These are phyloP conservation scores for Drosophila persimilis DNA, from an alignment of 1,140 invertebrate species.

Conservation along the genomic window DNA sequence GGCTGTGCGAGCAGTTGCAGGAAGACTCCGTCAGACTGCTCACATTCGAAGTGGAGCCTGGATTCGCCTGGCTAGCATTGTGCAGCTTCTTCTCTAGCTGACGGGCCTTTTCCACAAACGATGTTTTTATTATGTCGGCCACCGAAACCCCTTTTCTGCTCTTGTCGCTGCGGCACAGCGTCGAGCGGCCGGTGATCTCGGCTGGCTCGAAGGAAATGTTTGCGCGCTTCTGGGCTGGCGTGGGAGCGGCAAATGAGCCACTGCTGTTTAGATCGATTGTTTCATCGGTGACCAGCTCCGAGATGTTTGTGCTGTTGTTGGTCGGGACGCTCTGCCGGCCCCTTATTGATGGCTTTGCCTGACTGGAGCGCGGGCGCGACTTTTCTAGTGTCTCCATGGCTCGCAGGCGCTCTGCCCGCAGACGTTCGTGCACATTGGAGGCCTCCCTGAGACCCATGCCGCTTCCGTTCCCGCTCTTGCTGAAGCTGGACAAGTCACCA, in stretches of 20 bases:
- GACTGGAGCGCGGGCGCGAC: slow-evolving; percentile 17
- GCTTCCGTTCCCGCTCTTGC: slow-evolving; percentile 27
- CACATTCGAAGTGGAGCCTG: slow-evolving; percentile 3
- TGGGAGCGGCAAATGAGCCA: slow-evolving; percentile 32
- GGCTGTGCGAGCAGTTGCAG: slow-evolving; percentile 57
- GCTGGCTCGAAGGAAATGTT: slow-evolving; percentile 73
- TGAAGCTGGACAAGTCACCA: slow-evolving; percentile 64
- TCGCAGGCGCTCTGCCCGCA: slow-evolving; percentile 59
- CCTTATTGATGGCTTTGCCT: not conserved
- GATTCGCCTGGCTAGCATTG: slow-evolving; percentile 16
- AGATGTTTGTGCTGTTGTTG: slow-evolving; percentile 60
- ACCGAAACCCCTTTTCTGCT: slow-evolving; percentile 50
- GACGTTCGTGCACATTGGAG: slow-evolving; percentile 59
- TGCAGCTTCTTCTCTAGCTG: slow-evolving; percentile 52
- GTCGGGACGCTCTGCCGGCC: not conserved
- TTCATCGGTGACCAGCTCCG: slow-evolving; percentile 72
- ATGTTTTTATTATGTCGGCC: slow-evolving; percentile 61
- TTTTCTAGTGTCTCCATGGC: slow-evolving; percentile 59
- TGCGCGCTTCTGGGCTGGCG: slow-evolving; percentile 38
- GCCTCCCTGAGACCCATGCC: slow-evolving; percentile 22
- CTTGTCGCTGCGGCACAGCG: slow-evolving; percentile 40
- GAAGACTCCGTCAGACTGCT: slow-evolving; percentile 36
- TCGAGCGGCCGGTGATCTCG: slow-evolving; percentile 77
- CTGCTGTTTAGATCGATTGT: slow-evolving; percentile 72
- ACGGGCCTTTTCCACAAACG: slow-evolving; percentile 72